Base-by-base conservation (phyloP, 1,140 invertebrate genomes). In the Calycopis cecrops region DNA sequence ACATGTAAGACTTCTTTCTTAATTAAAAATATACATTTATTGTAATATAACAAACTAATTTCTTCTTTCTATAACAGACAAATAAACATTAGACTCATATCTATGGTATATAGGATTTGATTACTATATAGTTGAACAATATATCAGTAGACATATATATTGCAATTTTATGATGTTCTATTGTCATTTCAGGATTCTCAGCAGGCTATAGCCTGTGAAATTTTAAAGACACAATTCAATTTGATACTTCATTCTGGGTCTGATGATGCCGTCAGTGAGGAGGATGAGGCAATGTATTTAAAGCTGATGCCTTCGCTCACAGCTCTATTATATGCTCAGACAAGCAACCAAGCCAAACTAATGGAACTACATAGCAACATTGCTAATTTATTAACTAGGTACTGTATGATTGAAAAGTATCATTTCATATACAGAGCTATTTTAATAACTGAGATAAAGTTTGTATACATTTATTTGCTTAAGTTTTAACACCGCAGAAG, bases 191-290 rank as follows among this genome's bases (percentile, higher is more conserved):
- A 94, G 89, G 90, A 93, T 73, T 78, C 89, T 47, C 88, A 95
- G 72, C 90, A 92, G 37, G 92, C 92, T 52, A 86, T 97, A 38
- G 87, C 91, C 18, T 94, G 92, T 84, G 96, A 98, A 88, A 92
- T 96, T 62, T 89, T 98, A 7, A 98, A 98, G 88, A 92, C 94
- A 10, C 88, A 98, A 56, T 99, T 98, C 76, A 98, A 98, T 80
- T 82, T 98, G n/a, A 89, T 93, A 16, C 54, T 82, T 9, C 78
- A 88, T 57, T 84, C 87, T 42, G 88, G 90, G 59, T 76, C 88
- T 10, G 75, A 80, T 21, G 77, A 87, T 7, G 77, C 87, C 28
- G 68, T 77, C 12, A 88, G 89, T 57, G 89, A 94, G 70, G 92
- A 93, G 64, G 92, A 95, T 69, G 91, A 94, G 65, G 91, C 92